Evolutionary conservation across 2,888 invertebrate genomes (phyloP).

Genomic region (Minunthozetes semirufus): DNA sequence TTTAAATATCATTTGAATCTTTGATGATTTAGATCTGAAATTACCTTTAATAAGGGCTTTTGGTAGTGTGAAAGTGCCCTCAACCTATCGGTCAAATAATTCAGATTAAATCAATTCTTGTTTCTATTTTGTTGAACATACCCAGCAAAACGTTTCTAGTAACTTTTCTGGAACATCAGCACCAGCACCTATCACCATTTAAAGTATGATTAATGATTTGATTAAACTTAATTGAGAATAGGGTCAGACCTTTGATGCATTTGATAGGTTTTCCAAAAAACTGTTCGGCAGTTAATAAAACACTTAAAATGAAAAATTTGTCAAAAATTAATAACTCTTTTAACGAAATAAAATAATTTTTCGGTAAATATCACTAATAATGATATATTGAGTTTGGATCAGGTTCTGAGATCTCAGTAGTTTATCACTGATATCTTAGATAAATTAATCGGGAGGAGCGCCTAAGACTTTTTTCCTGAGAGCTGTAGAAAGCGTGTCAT

Average conservation of each 20-base stretch:
- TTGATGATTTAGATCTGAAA: not conserved
- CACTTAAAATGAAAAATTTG: slow-evolving; percentile 37
- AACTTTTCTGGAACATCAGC: slow-evolving; percentile 71
- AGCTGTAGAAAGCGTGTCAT: too few relatives aligned
- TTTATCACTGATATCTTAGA: too few relatives aligned
- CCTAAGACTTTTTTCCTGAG: too few relatives aligned
- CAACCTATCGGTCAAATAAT: slow-evolving; percentile 53
- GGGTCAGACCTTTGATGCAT: slow-evolving; percentile 60
- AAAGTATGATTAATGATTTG: not conserved
- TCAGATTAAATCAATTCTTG: not conserved
- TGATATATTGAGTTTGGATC: too few relatives aligned
- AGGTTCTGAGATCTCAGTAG: too few relatives aligned
- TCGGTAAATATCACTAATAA: too few relatives aligned
- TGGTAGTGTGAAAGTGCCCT: slow-evolving; percentile 77
- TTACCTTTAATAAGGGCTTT: slow-evolving; percentile 46
- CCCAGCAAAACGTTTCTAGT: slow-evolving; percentile 81
- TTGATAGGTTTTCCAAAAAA: slow-evolving; percentile 44
- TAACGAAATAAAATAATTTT: too few relatives aligned
- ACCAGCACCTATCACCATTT: not conserved
- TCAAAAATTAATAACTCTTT: too few relatives aligned
- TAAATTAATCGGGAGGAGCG: too few relatives aligned
- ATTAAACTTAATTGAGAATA: not conserved
- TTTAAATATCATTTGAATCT: not conserved
- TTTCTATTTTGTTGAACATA: not conserved
- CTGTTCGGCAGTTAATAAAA: slow-evolving; percentile 43